Conservation (phyloP, 2,797 vertebrate species). For the Enteromius fasciolatus region DNA sequence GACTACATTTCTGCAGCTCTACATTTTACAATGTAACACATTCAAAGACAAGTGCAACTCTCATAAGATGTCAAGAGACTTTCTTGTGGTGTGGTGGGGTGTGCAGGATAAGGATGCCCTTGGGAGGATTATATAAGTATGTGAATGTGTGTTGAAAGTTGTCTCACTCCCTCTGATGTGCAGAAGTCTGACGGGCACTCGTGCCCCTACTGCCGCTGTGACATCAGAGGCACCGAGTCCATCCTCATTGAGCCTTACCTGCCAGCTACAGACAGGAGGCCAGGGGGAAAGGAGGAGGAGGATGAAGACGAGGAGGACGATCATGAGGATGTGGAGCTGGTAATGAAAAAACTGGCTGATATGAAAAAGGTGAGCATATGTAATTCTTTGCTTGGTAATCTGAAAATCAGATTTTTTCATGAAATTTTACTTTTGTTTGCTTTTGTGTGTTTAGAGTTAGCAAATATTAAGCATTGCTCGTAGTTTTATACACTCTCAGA, state of each 20-base stretch:
- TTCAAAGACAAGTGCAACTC: background rate
- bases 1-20: slow-evolving; percentile 3
- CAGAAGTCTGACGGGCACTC: slow-evolving; percentile 82
- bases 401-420: background rate
- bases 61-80: background rate
- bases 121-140: background rate
- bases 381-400: background rate
- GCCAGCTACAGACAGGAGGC: slow-evolving; percentile 29
- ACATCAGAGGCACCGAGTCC: slow-evolving; percentile 81
- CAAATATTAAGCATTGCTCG: background rate
- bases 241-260: slow-evolving; percentile 74
- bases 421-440: background rate
- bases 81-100: background rate
- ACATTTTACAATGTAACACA: background rate
- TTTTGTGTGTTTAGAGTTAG: background rate
- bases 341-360: slow-evolving; percentile 73
- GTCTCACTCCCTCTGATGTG: background rate
- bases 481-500: background rate
- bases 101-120: background rate
- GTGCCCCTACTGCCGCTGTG: slow-evolving; percentile 87
- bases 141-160: background rate
- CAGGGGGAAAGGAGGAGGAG: slow-evolving; percentile 23
- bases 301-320: slow-evolving; percentile 58
- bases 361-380: slow-evolving; percentile 68
- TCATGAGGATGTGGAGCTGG: slow-evolving; percentile 73